Evolutionary conservation across 1,140 invertebrate genomes (phyloP).

Genomic region (Stegodyphus dumicola): DNA sequence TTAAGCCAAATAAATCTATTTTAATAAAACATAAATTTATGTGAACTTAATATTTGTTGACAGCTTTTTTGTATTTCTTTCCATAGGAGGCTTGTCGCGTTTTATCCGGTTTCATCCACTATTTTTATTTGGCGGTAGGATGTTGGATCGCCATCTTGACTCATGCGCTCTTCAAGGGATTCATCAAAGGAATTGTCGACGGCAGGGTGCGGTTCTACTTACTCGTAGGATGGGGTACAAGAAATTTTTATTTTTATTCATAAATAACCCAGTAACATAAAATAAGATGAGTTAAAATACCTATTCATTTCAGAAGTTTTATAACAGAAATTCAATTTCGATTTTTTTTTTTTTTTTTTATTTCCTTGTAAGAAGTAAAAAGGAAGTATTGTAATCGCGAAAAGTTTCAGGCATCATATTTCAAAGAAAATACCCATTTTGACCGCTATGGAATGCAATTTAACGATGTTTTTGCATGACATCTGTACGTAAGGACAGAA

Average conservation of each 20-base stretch:
- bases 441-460: too few species aligned
- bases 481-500: too few species aligned
- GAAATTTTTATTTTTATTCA: background rate
- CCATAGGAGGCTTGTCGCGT: conserved; percentile 63
- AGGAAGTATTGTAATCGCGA: too few species aligned
- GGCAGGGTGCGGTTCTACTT: conserved; percentile 64
- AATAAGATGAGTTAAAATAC: background rate
- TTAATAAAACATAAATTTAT: background rate
- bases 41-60: too few species aligned
- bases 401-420: too few species aligned
- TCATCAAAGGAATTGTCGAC: conserved; percentile 65
- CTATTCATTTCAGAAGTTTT: background rate
- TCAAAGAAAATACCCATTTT: too few species aligned
- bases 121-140: conserved; percentile 64
- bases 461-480: too few species aligned
- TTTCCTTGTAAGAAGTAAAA: too few species aligned
- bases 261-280: background rate
- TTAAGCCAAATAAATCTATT: background rate
- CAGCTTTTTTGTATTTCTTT: background rate
- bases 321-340: too few species aligned
- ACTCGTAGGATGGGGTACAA: conserved; percentile 65
- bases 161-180: conserved; percentile 65
- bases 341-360: too few species aligned
- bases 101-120: conserved; percentile 65
- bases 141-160: conserved; percentile 64